Evolutionary conservation across 2,888 invertebrate genomes (phyloP).

Genomic region (Hyppa rectilinea): DNA sequence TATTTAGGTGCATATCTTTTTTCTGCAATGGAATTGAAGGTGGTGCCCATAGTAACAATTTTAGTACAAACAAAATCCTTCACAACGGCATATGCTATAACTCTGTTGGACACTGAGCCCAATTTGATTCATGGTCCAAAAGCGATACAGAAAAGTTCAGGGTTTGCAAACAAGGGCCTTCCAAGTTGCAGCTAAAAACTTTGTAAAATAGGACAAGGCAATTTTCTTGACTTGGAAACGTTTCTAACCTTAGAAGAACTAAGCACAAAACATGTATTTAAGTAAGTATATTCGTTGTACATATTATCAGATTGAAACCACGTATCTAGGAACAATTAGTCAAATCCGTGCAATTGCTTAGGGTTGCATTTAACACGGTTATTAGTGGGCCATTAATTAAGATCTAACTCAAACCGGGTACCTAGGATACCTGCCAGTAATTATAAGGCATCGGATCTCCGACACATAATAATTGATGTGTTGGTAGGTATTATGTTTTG

Average conservation of each 20-base stretch:
- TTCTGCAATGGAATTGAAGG: no score
- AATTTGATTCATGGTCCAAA: no score
- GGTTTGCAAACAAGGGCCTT: background rate
- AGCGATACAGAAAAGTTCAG: background rate
- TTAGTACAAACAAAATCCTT: no score
- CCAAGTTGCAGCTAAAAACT: background rate
- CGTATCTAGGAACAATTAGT: conserved; percentile 35
- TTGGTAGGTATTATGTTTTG: background rate
- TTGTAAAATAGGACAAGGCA: background rate
- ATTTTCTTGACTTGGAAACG: background rate
- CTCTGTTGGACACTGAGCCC: no score
- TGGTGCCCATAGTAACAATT: no score
- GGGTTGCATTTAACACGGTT: conserved; percentile 36
- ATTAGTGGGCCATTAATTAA: conserved; percentile 52
- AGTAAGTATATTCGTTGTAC: background rate
- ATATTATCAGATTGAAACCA: background rate
- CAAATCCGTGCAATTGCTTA: conserved; percentile 44
- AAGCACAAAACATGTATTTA: background rate
- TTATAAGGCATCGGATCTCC: conserved; percentile 30
- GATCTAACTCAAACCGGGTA: conserved; percentile 11
- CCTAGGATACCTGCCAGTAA: conserved; percentile 25
- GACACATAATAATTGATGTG: conserved; percentile 24
- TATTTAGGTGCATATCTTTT: no score
- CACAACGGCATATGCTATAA: no score
- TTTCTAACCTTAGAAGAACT: background rate